Evolutionary conservation across 2,797 vertebrate genomes (phyloP).

Genomic region (Kryptopterus vitreolus): DNA sequence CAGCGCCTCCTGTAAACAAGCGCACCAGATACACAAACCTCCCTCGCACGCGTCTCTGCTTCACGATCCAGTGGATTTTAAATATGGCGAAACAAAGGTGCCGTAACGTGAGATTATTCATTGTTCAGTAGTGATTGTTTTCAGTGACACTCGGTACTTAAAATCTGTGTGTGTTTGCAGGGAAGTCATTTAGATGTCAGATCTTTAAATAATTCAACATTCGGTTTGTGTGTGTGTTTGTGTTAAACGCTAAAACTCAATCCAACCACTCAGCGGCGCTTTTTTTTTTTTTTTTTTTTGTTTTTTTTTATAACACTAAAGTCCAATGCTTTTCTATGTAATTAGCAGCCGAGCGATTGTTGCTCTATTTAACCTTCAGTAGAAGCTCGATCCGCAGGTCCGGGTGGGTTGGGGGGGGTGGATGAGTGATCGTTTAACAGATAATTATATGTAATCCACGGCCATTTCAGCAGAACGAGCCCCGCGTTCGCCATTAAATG

Average conservation of each 20-base stretch:
- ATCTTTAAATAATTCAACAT: constrained; percentile 12
- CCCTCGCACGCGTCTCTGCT: neutral
- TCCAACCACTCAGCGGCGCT: neutral
- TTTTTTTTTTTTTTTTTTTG: no score
- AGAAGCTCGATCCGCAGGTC: constrained; percentile 5
- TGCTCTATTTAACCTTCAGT: constrained; percentile 14
- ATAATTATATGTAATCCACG: constrained; percentile 60
- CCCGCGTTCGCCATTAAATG: constrained; percentile 19
- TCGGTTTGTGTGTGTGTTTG: constrained; percentile 12
- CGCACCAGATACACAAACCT: neutral
- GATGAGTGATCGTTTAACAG: constrained; percentile 46
- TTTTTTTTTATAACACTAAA: no score
- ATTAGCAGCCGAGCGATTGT: constrained; percentile 7
- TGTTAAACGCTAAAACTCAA: constrained; percentile 17
- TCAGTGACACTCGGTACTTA: neutral
- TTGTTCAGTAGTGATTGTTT: neutral
- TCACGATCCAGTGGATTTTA: neutral
- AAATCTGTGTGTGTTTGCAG: neutral
- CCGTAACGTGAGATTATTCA: neutral
- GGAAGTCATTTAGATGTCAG: neutral
- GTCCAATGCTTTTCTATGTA: neutral
- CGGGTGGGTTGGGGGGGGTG: constrained; percentile 24
- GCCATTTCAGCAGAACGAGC: constrained; percentile 42
- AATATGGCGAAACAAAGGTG: neutral
- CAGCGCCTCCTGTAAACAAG: neutral